These are phyloP conservation scores for Novumbra hubbsi DNA, from an alignment of 2,797 vertebrate species.

Conservation along the genomic window DNA sequence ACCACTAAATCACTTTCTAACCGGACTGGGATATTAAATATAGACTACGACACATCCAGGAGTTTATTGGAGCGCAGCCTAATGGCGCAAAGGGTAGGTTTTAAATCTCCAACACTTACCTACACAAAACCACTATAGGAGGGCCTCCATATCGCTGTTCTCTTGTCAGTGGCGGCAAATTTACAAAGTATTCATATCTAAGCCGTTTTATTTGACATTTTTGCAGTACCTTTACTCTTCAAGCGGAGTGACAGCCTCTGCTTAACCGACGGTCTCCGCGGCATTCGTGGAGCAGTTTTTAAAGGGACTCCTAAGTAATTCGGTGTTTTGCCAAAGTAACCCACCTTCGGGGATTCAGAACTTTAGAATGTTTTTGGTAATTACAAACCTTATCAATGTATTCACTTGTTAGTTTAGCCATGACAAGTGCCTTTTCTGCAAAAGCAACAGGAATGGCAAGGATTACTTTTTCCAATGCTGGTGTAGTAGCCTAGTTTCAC, in stretches of 20 bases:
- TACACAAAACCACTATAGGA: constrained; percentile 87
- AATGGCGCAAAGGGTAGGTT: constrained; percentile 99
- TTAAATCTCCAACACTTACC: constrained; percentile 92
- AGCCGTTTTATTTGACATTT: constrained; percentile 67
- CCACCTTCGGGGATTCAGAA: constrained; percentile 73
- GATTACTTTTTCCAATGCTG: constrained; percentile 17
- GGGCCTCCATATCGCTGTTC: constrained; percentile 80
- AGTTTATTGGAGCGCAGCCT: constrained; percentile 99
- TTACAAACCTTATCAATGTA: constrained; percentile 55
- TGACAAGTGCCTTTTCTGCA: constrained; percentile 31
- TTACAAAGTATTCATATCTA: constrained; percentile 73
- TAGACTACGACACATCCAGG: constrained; percentile 88
- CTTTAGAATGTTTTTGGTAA: constrained; percentile 95
- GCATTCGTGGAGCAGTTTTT: constrained; percentile 65
- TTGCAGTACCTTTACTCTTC: constrained; percentile 63
- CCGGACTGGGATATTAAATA: constrained; percentile 98
- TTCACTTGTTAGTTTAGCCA: constrained; percentile 19
- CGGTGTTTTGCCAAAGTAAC: constrained; percentile 70
- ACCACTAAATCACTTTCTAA: constrained; percentile 91
- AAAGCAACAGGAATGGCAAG: constrained; percentile 24
- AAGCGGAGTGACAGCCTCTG: constrained; percentile 67
- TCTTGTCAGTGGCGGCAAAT: constrained; percentile 80
- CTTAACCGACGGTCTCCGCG: constrained; percentile 61
- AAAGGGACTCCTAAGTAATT: constrained; percentile 65
- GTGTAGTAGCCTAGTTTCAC: neutral